Evolutionary conservation across 2,797 vertebrate species (phyloP), one percentile per base, ranked within the genome.

Genomic region (Epinephelus malabaricus): DNA sequence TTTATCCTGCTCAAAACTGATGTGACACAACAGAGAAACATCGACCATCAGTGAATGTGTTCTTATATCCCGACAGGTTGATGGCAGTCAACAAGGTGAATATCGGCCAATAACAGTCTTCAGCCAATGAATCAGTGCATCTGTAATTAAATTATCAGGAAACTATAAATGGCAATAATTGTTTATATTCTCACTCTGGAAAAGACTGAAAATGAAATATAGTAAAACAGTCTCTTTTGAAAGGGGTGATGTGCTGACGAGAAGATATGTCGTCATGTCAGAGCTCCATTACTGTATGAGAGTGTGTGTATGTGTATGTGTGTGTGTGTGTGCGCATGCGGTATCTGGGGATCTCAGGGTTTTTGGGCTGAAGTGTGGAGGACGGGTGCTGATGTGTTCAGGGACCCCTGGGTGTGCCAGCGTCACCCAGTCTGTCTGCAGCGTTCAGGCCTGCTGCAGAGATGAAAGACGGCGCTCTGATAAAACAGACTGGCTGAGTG

Each of bases 381-480:
- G 79, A 82, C 61, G 53, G 67, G 70, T 64, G 73, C 45, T 78
- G 84, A 82, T 88, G 81, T 82, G 87, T 90, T 89, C 79, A 84
- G 88, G 85, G 85, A 90, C 85, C 79, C 69, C 76, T 75, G 81
- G 74, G 78, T 86, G 79, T 85, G 40, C 11, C 71, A 67, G 55
- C 3, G 68, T 89, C 88, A 85, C 76, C 79, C 65, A 43, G 76
- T 73, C 70, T 81, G 82, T 83, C 87, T 81, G 69, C 65, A 69
- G 69, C 56, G 46, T 78, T 86, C 81, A 82, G 80, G 77, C 59
- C 51, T 76, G 47, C 84, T 76, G 78, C 56, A 17, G 71, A 89
- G 88, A 92, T 91, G 82, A 92, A 88, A 91, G 82, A 84, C 62
- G 25, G 77, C 86, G 73, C 69, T 62, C 23, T 46, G 76, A 88